Percentiles rank a stretch among this genome's conserved stretches.
These are phyloP conservation scores for Luehdorfia chinensis DNA, from an alignment of 1,140 invertebrate genomes.

Conservation along the genomic window DNA sequence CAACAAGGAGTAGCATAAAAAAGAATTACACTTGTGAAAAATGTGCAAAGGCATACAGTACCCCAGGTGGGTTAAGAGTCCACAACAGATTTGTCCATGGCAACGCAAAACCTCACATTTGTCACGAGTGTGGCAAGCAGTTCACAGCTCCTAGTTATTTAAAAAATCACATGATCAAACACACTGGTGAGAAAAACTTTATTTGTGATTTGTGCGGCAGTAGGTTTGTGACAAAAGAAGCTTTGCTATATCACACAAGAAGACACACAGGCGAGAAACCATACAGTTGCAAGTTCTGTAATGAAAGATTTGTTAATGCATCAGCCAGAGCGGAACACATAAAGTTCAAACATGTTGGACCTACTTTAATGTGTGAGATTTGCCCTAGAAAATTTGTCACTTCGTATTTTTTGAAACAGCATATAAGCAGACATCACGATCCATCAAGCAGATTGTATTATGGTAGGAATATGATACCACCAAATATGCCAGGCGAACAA, in stretches of 20 bases:
- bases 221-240: slow-evolving; percentile 67
- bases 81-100: slow-evolving; percentile 61
- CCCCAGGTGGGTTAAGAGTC: slow-evolving; percentile 52
- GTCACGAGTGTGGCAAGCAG: slow-evolving; percentile 54
- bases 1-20: slow-evolving; percentile 44
- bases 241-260: slow-evolving; percentile 65
- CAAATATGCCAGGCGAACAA: slow-evolving; percentile 44
- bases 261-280: slow-evolving; percentile 74
- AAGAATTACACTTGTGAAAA: slow-evolving; percentile 48
- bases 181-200: slow-evolving; percentile 71
- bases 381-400: slow-evolving; percentile 64
- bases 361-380: slow-evolving; percentile 57
- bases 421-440: slow-evolving; percentile 58
- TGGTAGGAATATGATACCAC: slow-evolving; percentile 40
- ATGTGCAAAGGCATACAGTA: slow-evolving; percentile 62
- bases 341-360: slow-evolving; percentile 61
- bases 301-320: slow-evolving; percentile 62
- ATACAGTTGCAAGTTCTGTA: slow-evolving; percentile 58
- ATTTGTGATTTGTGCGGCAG: slow-evolving; percentile 62
- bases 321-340: slow-evolving; percentile 63
- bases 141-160: slow-evolving; percentile 65
- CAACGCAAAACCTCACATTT: slow-evolving; percentile 56
- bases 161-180: slow-evolving; percentile 67
- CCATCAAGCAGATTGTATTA: slow-evolving; percentile 52
- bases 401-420: slow-evolving; percentile 51